These are phyloP conservation scores for Emmelina monodactyla DNA, from an alignment of 2,888 invertebrate species.

Conservation along the genomic window DNA sequence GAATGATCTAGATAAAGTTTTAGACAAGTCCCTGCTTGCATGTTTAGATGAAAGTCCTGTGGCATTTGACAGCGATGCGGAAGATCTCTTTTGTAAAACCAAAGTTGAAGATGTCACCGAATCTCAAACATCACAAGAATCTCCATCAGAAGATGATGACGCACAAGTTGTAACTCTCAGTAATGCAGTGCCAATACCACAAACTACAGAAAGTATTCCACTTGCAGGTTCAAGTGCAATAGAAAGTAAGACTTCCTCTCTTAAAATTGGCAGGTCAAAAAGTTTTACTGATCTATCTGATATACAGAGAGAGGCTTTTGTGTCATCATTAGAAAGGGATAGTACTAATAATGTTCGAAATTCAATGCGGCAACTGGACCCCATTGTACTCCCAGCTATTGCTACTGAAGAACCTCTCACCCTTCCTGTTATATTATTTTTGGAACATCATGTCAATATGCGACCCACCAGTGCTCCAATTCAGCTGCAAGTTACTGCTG, in stretches of 20 bases:
- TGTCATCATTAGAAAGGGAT: constrained; percentile 35
- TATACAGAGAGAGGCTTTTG: constrained; percentile 28
- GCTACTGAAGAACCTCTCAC: constrained; percentile 41
- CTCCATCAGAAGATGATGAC: no score
- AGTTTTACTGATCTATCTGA: constrained; percentile 45
- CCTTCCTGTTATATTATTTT: constrained; percentile 51
- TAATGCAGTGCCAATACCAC: constrained; percentile 24
- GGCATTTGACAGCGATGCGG: constrained; percentile 47
- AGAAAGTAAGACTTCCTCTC: no score
- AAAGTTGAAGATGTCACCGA: constrained; percentile 40
- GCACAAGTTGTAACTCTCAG: constrained; percentile 40
- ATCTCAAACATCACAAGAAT: constrained; percentile 33
- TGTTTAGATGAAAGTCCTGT: constrained; percentile 46
- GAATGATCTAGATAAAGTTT: constrained; percentile 65
- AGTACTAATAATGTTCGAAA: constrained; percentile 42
- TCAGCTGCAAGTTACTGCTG: constrained; percentile 54
- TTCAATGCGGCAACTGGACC: constrained; percentile 55
- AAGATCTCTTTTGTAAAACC: constrained; percentile 55
- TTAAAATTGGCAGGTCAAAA: constrained; percentile 38
- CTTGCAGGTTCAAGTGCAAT: constrained; percentile 23
- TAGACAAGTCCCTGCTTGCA: constrained; percentile 60
- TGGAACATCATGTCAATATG: constrained; percentile 54
- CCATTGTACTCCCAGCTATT: constrained; percentile 49
- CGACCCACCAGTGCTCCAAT: constrained; percentile 55
- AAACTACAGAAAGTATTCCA: constrained; percentile 24